Conservation (phyloP, 1,140 invertebrate species). For the Heliothis virescens region DNA sequence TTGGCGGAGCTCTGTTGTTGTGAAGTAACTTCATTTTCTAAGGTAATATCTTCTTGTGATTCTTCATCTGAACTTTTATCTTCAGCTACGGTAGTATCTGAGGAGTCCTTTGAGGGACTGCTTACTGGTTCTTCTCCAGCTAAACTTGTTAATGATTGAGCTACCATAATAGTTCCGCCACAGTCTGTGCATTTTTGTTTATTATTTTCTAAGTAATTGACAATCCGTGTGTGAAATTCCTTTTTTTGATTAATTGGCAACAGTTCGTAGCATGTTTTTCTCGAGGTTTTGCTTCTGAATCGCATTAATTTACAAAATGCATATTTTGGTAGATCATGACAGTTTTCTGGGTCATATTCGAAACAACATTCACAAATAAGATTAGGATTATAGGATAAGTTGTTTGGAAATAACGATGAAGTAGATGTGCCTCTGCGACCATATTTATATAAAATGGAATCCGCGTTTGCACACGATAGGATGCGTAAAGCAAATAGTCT, state of each 20-base stretch:
- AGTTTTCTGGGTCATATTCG: conserved; percentile 70
- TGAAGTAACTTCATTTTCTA: neutral
- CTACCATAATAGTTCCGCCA: conserved; percentile 76
- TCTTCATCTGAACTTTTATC: conserved; percentile 5
- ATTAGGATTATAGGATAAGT: conserved; percentile 51
- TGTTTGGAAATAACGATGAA: conserved; percentile 41
- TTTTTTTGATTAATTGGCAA: conserved; percentile 85
- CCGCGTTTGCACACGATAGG: conserved; percentile 71
- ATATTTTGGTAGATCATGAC: conserved; percentile 80
- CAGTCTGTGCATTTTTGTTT: conserved; percentile 82
- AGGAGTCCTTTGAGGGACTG: neutral
- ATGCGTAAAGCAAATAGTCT: conserved; percentile 78
- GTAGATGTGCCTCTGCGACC: conserved; percentile 57
- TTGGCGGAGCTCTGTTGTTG: neutral
- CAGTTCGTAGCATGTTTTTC: conserved; percentile 83
- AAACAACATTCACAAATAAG: conserved; percentile 76
- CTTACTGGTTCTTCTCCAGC: conserved; percentile 39
- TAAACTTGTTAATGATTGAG: conserved; percentile 69
- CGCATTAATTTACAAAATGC: conserved; percentile 85
- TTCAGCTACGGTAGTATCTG: too few relatives aligned
- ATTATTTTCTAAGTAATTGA: conserved; percentile 81
- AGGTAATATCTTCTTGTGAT: neutral
- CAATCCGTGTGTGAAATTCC: conserved; percentile 84
- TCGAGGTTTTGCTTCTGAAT: conserved; percentile 81
- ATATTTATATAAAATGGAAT: conserved; percentile 54